Percentiles rank a stretch among this genome's conserved stretches.
These are phyloP conservation scores for Platichthys flesus DNA, from an alignment of 2,113 vertebrate genomes.

Conservation along the genomic window DNA sequence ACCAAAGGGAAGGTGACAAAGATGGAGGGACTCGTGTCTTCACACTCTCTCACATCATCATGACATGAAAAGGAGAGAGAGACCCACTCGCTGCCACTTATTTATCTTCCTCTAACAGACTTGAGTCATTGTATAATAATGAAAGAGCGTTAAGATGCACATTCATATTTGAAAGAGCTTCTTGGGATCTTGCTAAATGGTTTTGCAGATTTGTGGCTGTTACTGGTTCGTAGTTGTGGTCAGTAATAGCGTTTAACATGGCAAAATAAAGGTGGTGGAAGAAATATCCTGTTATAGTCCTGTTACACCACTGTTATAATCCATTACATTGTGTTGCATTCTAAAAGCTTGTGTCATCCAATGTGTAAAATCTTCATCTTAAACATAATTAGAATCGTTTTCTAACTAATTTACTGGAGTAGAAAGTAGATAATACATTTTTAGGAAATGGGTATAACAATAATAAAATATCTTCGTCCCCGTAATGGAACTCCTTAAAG, in stretches of 20 bases:
- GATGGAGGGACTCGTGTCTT: slow-evolving; percentile 54
- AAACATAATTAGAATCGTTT: not conserved
- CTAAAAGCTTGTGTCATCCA: not conserved
- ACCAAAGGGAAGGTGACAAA: slow-evolving; percentile 69
- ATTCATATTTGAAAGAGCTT: slow-evolving; percentile 42
- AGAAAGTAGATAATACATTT: no score
- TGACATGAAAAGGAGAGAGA: slow-evolving; percentile 55
- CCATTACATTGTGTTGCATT: not conserved
- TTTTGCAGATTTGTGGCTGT: slow-evolving; percentile 25
- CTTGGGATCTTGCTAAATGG: slow-evolving; percentile 22
- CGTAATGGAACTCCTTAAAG: no score
- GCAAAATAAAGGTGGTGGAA: not conserved
- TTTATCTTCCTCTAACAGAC: slow-evolving; percentile 44
- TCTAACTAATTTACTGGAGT: not conserved
- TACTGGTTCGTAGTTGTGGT: not conserved
- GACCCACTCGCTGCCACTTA: slow-evolving; percentile 38
- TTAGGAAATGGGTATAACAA: no score
- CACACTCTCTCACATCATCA: slow-evolving; percentile 54
- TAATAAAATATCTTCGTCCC: no score
- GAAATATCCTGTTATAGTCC: not conserved
- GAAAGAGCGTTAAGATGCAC: slow-evolving; percentile 9
- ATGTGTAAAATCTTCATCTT: not conserved
- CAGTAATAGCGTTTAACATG: slow-evolving; percentile 3
- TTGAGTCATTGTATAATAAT: slow-evolving; percentile 44
- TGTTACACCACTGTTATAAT: no score